Evolutionary conservation across 2,888 invertebrate genomes (phyloP).

Genomic region (Aleiodes alternator): DNA sequence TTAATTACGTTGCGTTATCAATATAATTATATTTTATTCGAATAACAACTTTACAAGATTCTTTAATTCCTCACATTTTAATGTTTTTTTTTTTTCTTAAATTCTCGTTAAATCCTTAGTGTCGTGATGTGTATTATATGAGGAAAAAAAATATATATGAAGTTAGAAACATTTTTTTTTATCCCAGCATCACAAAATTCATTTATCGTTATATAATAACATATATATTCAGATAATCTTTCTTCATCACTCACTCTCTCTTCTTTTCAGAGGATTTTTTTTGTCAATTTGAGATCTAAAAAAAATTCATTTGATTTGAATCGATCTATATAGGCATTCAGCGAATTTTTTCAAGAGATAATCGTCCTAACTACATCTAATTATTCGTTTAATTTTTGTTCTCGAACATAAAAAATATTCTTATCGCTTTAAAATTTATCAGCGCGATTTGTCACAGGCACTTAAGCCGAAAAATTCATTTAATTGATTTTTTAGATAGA

Average conservation of each 20-base stretch:
- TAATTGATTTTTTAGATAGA: background rate
- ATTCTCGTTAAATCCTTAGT: conserved; percentile 41
- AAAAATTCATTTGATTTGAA: background rate
- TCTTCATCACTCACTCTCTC: conserved; percentile 28
- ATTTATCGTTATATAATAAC: conserved; percentile 44
- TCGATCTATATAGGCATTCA: no score
- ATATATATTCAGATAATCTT: conserved; percentile 48
- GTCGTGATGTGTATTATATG: conserved; percentile 53
- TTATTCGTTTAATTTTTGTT: no score
- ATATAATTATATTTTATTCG: conserved; percentile 66
- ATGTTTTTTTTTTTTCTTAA: conserved; percentile 32
- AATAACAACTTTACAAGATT: conserved; percentile 66
- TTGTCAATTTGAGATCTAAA: conserved; percentile 3
- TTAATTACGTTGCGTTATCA: conserved; percentile 53
- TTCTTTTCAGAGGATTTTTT: conserved; percentile 29
- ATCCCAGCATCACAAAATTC: conserved; percentile 30
- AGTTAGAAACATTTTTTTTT: conserved; percentile 9
- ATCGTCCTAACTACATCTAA: no score
- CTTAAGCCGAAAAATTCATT: conserved; percentile 32
- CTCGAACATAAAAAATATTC: background rate
- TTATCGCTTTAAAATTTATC: background rate
- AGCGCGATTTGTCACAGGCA: conserved; percentile 39
- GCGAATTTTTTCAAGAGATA: no score
- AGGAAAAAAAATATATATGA: conserved; percentile 43
- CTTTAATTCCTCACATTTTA: conserved; percentile 57